Evolutionary conservation across 2,888 invertebrate species (phyloP), one percentile per base, ranked within the genome.

Genomic region (Acronicta aceris): DNA sequence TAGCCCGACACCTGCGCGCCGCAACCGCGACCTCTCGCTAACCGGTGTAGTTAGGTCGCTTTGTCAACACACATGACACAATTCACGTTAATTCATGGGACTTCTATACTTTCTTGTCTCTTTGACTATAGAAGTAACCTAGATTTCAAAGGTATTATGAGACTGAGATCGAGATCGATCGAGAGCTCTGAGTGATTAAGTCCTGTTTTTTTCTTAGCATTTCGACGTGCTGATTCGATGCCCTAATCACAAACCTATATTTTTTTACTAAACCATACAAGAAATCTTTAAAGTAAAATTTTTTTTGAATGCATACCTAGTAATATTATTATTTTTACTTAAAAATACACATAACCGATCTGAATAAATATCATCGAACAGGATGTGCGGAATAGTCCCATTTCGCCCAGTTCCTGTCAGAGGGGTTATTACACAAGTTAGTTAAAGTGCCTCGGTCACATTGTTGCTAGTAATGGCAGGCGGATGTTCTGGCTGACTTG

Each of bases 1-100:
- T 94, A 94, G 90, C 89, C 79, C 83, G 88, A 87, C 92, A 94
- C 95, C 94, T 93, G 94, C 91, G 90, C 59, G 59, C 81, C 86
- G 86, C 85, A 83, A 84, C 87, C 86, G 85, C 86, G 85, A 89
- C 90, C 89, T 87, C 81, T 81, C 82, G 82, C 82, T 85, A 88
- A 87, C 89, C 78, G 79, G 66, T 82, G 80, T 79, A 84, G 75
- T 85, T 85, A 72, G 84, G 82, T 71, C 82, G 86, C 82, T 89
- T 88, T 90, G 89, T 90, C 90, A 87, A 89, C 88, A 86, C 77
- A 79, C 79, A 82, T 89, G 87, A 86, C 85, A 71, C 58, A 74
- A 62, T 73, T 59, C 27, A 48, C 46, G 47, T 48, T 62, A 57
- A 61, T 57, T 60, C 54, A 67, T 52, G 43, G 30, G 54, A 43